phyloP scores from a whole-genome alignment of 2,113 vertebrate species.

The Eulemur macaco region DNA sequence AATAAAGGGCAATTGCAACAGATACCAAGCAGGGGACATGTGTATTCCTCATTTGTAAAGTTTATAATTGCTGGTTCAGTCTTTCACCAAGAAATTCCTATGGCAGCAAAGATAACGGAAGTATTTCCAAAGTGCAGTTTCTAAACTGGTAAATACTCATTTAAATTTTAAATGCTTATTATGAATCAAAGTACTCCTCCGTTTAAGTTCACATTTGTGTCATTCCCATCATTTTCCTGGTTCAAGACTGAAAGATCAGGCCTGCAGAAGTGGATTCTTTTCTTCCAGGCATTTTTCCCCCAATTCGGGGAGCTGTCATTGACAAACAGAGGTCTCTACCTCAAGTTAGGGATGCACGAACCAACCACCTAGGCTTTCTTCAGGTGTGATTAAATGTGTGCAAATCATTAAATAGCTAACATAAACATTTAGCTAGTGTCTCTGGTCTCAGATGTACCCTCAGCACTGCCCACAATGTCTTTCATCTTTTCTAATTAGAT shows the following conservation, averaged over 20 bases:
- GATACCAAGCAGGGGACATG: conserved; percentile 72
- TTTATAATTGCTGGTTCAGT: conserved; percentile 59
- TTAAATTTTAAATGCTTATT: conserved; percentile 22
- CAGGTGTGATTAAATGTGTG: neutral
- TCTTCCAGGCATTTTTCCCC: neutral
- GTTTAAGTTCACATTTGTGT: neutral
- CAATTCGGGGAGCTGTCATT: neutral
- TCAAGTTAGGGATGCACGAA: neutral
- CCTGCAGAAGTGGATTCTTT: neutral
- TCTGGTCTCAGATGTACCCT: neutral
- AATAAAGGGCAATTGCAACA: conserved; percentile 78
- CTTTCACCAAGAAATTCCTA: conserved; percentile 40
- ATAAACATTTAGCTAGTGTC: neutral
- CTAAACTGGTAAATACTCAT: neutral
- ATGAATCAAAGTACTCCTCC: neutral
- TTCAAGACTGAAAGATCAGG: neutral
- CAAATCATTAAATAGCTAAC: neutral
- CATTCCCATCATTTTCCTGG: neutral
- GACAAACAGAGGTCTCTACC: neutral
- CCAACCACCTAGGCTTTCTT: neutral
- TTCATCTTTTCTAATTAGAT: neutral
- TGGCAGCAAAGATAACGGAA: conserved; percentile 23
- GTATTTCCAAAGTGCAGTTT: conserved; percentile 12
- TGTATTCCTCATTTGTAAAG: conserved; percentile 70
- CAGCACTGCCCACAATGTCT: neutral